A percentile compares a stretch with the other conserved stretches of the same genome.
Evolutionary conservation across 2,113 vertebrate genomes (phyloP).

Genomic region (Notothenia rossii): DNA sequence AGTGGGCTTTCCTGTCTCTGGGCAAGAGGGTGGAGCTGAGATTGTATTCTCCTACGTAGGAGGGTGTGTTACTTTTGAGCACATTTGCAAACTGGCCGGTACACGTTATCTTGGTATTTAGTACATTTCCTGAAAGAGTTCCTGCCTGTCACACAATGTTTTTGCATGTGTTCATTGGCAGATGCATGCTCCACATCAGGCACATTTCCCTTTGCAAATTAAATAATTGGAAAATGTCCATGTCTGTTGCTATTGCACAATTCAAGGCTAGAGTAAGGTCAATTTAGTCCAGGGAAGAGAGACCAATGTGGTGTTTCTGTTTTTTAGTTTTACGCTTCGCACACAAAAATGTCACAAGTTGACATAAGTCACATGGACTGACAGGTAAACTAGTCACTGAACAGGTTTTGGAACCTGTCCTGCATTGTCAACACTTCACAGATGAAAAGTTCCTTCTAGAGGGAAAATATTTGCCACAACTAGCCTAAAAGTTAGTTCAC

Average conservation of each 20-base stretch:
- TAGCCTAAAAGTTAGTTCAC: background rate
- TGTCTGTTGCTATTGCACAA: background rate
- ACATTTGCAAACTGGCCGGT: constrained; percentile 1
- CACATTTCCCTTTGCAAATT: background rate
- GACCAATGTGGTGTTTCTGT: background rate
- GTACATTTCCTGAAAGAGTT: background rate
- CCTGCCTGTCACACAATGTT: constrained; percentile 4
- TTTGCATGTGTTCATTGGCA: constrained; percentile 16
- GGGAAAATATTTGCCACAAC: background rate
- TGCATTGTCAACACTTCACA: background rate
- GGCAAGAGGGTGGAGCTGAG: constrained; percentile 22
- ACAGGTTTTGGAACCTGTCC: background rate
- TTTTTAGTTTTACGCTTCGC: background rate
- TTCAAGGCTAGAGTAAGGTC: background rate
- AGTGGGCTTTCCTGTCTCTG: constrained; percentile 40
- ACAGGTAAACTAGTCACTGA: background rate
- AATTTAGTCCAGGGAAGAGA: background rate
- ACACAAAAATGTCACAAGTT: background rate
- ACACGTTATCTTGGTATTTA: background rate
- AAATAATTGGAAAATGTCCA: background rate
- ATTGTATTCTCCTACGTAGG: constrained; percentile 27
- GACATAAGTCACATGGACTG: background rate
- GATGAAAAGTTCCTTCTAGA: background rate
- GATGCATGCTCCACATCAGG: background rate
- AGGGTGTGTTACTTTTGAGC: background rate